phyloP scores from a whole-genome alignment of 2,888 invertebrate genomes.

The Vanessa cardui region DNA sequence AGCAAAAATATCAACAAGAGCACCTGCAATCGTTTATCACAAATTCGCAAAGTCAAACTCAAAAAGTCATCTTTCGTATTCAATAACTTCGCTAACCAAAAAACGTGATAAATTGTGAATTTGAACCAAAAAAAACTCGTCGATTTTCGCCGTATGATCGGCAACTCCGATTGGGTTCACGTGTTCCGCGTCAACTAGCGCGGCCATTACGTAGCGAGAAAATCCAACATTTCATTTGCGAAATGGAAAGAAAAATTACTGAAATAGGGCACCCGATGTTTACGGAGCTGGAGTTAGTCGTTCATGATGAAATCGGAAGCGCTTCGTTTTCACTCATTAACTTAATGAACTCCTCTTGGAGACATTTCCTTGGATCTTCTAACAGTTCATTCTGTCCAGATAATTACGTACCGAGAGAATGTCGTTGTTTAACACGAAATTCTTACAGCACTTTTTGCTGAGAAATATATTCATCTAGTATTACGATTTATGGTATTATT shows the following conservation, averaged over 20 bases:
- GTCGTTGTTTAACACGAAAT: background rate
- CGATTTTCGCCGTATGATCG: conserved; percentile 10
- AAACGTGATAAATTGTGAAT: conserved; percentile 21
- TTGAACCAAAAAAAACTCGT: background rate
- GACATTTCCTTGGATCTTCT: conserved; percentile 14
- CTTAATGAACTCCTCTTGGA: conserved; percentile 24
- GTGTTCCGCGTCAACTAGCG: conserved; percentile 27
- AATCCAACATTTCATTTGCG: conserved; percentile 21
- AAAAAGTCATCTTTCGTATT: background rate
- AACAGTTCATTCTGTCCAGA: background rate
- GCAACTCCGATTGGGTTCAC: conserved; percentile 14
- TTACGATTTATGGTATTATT: no score
- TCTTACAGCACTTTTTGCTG: background rate
- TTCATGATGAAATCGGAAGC: conserved; percentile 22
- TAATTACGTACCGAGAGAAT: background rate
- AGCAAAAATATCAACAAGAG: background rate
- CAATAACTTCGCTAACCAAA: conserved; percentile 3
- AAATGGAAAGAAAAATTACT: conserved; percentile 20
- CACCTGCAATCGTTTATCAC: background rate
- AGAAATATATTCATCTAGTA: no score
- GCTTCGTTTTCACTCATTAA: conserved; percentile 25
- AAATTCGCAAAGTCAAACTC: background rate
- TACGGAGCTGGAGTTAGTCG: conserved; percentile 6
- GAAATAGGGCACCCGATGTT: conserved; percentile 25
- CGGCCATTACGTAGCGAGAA: conserved; percentile 19